Percentiles rank a stretch among this genome's conserved stretches.
phyloP scores from a whole-genome alignment of 2,797 vertebrate genomes.

The Nasua narica region DNA sequence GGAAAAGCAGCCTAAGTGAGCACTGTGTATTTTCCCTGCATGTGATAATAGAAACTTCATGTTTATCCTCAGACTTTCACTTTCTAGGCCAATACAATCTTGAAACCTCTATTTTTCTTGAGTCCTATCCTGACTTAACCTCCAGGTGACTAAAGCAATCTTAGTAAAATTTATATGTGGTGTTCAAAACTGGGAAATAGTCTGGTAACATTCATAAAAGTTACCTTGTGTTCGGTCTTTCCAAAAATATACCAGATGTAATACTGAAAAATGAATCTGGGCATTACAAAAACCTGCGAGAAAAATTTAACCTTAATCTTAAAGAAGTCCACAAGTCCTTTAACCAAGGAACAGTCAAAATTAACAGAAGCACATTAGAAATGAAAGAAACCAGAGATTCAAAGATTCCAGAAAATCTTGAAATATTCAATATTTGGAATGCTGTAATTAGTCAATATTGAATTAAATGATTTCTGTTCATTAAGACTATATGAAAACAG shows the following conservation, averaged over 20 bases:
- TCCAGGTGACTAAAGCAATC: conserved; percentile 32
- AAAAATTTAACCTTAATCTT: background rate
- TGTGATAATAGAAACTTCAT: conserved; percentile 50
- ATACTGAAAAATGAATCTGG: background rate
- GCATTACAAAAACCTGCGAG: background rate
- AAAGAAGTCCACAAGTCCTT: background rate
- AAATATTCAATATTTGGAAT: conserved; percentile 16
- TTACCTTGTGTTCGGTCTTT: background rate
- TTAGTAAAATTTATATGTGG: background rate
- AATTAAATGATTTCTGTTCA: background rate
- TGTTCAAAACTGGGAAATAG: conserved; percentile 20
- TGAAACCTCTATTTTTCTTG: conserved; percentile 8
- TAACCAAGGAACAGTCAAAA: background rate
- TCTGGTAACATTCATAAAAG: conserved; percentile 36
- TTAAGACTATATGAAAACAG: background rate
- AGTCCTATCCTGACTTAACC: conserved; percentile 54
- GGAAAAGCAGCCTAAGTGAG: conserved; percentile 63
- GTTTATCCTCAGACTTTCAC: conserved; percentile 37
- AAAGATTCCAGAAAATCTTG: background rate
- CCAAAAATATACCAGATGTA: background rate
- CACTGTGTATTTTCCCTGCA: conserved; percentile 51
- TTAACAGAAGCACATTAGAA: background rate
- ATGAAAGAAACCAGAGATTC: background rate
- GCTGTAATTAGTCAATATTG: conserved; percentile 5
- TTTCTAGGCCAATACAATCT: conserved; percentile 28